These are phyloP conservation scores for Recurvirostra avosetta DNA, from an alignment of 2,113 vertebrate genomes.

Conservation along the genomic window DNA sequence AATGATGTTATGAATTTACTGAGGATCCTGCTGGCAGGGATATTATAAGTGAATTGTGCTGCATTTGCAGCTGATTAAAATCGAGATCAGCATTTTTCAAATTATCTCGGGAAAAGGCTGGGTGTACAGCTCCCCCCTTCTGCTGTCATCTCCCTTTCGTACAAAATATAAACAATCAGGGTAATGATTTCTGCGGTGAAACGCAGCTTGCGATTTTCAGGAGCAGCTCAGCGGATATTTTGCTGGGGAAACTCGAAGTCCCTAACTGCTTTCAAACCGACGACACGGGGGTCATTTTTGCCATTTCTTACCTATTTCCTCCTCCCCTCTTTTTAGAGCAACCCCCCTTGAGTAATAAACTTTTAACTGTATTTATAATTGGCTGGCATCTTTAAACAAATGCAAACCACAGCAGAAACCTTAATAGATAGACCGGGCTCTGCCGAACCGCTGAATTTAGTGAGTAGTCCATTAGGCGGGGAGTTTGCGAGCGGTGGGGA, in stretches of 20 bases:
- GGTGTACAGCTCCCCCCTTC: background rate
- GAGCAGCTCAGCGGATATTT: background rate
- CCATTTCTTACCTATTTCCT: background rate
- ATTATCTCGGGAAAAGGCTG: constrained; percentile 58
- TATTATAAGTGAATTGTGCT: constrained; percentile 67
- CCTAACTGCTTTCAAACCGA: background rate
- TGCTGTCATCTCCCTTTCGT: constrained; percentile 54
- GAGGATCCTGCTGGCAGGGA: constrained; percentile 57
- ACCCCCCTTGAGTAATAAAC: background rate
- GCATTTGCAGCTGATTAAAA: constrained; percentile 66
- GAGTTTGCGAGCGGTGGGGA: background rate
- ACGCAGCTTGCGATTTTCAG: background rate
- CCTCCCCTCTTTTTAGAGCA: background rate
- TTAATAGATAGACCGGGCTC: background rate
- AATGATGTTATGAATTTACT: constrained; percentile 62
- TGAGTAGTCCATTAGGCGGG: background rate
- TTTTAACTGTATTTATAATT: constrained; percentile 29
- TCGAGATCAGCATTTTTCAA: constrained; percentile 68
- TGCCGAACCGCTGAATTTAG: background rate
- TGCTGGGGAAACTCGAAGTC: background rate
- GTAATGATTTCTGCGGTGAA: constrained; percentile 15
- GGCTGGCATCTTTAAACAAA: constrained; percentile 15
- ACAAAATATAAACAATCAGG: constrained; percentile 42
- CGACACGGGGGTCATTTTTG: background rate
- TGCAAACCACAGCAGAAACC: constrained; percentile 27